Percentiles rank a stretch among this genome's conserved stretches.
These are phyloP conservation scores for Hirtodrosophila cameraria DNA, from an alignment of 2,888 invertebrate species.

Conservation along the genomic window DNA sequence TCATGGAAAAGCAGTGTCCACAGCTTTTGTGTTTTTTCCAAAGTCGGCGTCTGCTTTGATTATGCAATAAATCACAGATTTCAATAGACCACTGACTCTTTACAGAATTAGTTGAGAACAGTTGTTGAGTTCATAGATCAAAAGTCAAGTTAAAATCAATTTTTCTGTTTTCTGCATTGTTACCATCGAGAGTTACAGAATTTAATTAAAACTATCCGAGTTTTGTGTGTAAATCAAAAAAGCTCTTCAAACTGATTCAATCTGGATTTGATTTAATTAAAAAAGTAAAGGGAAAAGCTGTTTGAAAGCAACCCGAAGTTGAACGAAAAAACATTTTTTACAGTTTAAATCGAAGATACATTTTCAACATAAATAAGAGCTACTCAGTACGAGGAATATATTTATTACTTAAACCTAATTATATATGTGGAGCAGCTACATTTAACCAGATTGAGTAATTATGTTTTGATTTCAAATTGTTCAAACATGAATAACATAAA, in stretches of 20 bases:
- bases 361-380: not conserved
- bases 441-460: conserved; percentile 1
- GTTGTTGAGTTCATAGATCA: conserved; percentile 5
- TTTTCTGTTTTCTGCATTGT: conserved; percentile 10
- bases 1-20: conserved; percentile 21
- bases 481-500: conserved; percentile 24
- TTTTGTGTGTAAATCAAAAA: not conserved
- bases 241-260: not conserved
- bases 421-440: not conserved
- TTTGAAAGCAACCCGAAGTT: not conserved
- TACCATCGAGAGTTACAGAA: not conserved
- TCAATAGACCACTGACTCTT: conserved; percentile 13
- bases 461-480: conserved; percentile 1
- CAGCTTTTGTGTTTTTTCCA: conserved; percentile 1
- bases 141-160: conserved; percentile 18
- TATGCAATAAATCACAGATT: conserved; percentile 48
- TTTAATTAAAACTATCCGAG: conserved; percentile 16
- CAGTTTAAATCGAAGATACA: not conserved
- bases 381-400: not conserved
- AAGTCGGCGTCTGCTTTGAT: conserved; percentile 15
- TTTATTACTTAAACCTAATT: not conserved
- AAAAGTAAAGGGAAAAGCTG: not conserved
- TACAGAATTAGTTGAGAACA: conserved; percentile 20
- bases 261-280: conserved; percentile 6
- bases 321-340: not conserved